Evolutionary conservation across 1,140 invertebrate species (phyloP), one percentile per base, ranked within the genome.

Genomic region (Metaphire vulgaris): DNA sequence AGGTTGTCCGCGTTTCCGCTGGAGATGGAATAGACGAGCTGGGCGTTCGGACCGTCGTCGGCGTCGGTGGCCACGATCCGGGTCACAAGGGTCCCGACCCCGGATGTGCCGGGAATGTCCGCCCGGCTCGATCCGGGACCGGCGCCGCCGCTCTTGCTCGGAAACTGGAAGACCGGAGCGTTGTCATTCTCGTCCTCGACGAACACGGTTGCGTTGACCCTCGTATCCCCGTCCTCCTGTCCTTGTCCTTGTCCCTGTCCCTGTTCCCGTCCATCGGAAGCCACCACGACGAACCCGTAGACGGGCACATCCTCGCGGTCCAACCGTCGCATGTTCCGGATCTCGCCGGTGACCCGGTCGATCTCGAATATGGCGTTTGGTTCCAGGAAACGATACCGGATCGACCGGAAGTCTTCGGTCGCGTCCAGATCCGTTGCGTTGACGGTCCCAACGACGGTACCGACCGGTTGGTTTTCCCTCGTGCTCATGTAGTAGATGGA

Each of bases 1-100:
- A 95, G 95, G 81, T 95, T 94, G 87, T 97, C 71, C 75, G 93
- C 92, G 87, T 98, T 97, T 0, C 95, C 95, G 82, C 96, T 94
- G 14, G 97, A 93, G 77, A 99, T 97, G 82, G 96, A 94, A 85
- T 97, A 99, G 26, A 93, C 87, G 66, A 97, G 89, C 80, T 90
- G 89, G 1, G 93, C 92, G 84, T 97, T 96, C 16, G 89, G 85
- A 12, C 91, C 93, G 80, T 92, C 89, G 85, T 98, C 96, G 1
- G 90, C 90, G 84, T 98, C 95, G 65, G 90, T 92, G 0, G 95
- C 96, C 16, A 91, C 90, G 1, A 96, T 90, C 89, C 82, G 75
- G 28, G 31, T 31, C 1, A 77, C 72, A 28, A 73, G 56, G 14
- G 6, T 56, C 21, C 41, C 41, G 16, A 34, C 31, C 1, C 41